Evolutionary conservation across 1,140 invertebrate species (phyloP).

Genomic region (Cydia pomonella): DNA sequence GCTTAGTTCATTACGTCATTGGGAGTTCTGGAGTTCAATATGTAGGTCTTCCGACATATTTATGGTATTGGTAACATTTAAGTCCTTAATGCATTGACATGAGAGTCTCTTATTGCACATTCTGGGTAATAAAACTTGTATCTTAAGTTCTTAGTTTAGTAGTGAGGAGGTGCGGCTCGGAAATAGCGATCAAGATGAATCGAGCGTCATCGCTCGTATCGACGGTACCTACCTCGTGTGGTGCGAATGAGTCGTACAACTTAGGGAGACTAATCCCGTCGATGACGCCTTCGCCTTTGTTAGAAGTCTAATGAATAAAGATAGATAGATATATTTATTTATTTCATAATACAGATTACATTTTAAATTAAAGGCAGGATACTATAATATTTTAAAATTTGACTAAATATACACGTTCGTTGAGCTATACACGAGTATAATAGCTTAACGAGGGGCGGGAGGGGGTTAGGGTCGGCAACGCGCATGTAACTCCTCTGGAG

Average conservation of each 20-base stretch:
- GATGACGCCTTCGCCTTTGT: constrained; percentile 26
- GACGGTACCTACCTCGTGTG: constrained; percentile 41
- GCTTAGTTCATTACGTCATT: constrained; percentile 20
- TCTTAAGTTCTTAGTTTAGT: constrained; percentile 4
- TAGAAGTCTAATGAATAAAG: not conserved
- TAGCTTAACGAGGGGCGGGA: no score
- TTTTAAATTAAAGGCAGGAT: no score
- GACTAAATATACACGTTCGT: no score
- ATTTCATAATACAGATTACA: no score
- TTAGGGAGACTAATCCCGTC: constrained; percentile 65
- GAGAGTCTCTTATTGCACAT: constrained; percentile 36
- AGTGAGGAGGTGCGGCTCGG: constrained; percentile 43
- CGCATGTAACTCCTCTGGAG: no score
- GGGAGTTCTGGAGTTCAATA: constrained; percentile 4
- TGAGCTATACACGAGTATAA: no score
- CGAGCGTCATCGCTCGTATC: constrained; percentile 35
- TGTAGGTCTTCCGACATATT: not conserved
- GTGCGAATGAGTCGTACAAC: constrained; percentile 54
- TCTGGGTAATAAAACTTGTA: not conserved
- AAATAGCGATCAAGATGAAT: constrained; percentile 62
- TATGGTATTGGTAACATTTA: not conserved
- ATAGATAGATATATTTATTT: no score
- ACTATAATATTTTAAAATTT: no score
- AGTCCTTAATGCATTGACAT: constrained; percentile 34
- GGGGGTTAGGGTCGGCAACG: no score